phyloP scores from a whole-genome alignment of 2,113 vertebrate genomes.

The Lichenostomus cassidix region DNA sequence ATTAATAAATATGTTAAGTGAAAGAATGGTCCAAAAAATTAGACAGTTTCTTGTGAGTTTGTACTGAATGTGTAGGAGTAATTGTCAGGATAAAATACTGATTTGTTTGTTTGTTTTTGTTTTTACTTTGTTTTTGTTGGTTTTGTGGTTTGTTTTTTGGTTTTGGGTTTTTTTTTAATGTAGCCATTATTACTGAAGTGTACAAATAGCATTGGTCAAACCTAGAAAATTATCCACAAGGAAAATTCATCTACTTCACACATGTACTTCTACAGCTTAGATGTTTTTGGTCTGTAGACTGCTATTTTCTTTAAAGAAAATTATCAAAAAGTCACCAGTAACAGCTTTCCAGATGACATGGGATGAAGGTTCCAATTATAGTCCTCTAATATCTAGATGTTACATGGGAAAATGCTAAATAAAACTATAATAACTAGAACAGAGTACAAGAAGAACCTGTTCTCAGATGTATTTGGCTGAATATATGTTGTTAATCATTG shows the following conservation, averaged over 20 bases:
- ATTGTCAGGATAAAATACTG: not conserved
- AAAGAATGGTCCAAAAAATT: not conserved
- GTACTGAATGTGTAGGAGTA: not conserved
- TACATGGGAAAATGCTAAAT: not conserved
- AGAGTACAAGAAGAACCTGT: not conserved
- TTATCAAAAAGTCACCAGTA: not conserved
- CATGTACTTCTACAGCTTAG: not conserved
- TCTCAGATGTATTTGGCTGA: not conserved
- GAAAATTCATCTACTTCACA: not conserved
- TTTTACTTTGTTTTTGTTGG: too few species aligned
- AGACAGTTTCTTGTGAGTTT: not conserved
- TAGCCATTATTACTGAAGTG: not conserved
- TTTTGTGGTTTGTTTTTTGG: too few species aligned
- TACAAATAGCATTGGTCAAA: not conserved
- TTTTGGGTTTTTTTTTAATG: not conserved
- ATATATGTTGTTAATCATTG: not conserved
- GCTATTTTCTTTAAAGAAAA: not conserved
- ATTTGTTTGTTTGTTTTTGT: too few species aligned
- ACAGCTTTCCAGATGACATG: not conserved
- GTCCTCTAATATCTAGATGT: not conserved
- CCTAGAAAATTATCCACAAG: not conserved
- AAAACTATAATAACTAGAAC: not conserved
- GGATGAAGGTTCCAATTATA: rapidly evolving
- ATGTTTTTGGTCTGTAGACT: not conserved
- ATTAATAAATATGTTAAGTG: not conserved